These are phyloP conservation scores for Mythimna pallens DNA, from an alignment of 2,888 invertebrate species.

Conservation along the genomic window DNA sequence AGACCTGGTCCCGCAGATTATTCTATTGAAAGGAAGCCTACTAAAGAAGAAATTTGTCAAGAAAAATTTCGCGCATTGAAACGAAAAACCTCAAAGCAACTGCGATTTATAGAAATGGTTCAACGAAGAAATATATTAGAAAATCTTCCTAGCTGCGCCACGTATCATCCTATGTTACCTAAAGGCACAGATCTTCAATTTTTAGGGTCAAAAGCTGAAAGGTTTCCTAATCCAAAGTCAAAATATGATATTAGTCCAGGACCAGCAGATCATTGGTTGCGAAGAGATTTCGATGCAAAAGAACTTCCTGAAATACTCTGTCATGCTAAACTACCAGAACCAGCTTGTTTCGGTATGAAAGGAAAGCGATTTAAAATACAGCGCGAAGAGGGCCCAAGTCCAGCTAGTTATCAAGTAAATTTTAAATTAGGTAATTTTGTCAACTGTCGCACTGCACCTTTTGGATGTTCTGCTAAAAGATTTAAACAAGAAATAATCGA, in stretches of 20 bases:
- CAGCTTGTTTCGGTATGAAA: slow-evolving; percentile 79
- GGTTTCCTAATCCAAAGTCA: slow-evolving; percentile 67
- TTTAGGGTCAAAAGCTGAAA: slow-evolving; percentile 75
- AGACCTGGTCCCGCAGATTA: slow-evolving; percentile 83
- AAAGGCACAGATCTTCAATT: slow-evolving; percentile 69
- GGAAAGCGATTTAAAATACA: slow-evolving; percentile 75
- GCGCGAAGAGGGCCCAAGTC: slow-evolving; percentile 77
- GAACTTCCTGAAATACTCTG: slow-evolving; percentile 66
- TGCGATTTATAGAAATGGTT: slow-evolving; percentile 81
- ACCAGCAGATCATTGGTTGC: slow-evolving; percentile 77
- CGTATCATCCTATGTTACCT: slow-evolving; percentile 75
- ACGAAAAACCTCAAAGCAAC: slow-evolving; percentile 79
- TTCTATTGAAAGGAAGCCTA: slow-evolving; percentile 65
- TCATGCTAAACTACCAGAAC: slow-evolving; percentile 73
- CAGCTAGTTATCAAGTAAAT: slow-evolving; percentile 75
- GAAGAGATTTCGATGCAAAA: slow-evolving; percentile 78
- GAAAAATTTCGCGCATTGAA: slow-evolving; percentile 76
- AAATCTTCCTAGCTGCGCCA: slow-evolving; percentile 78
- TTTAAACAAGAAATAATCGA: slow-evolving; percentile 71
- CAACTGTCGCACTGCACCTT: slow-evolving; percentile 75
- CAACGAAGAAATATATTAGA: slow-evolving; percentile 77
- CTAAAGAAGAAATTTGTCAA: slow-evolving; percentile 70
- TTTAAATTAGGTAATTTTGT: slow-evolving; percentile 66
- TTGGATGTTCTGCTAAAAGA: slow-evolving; percentile 75
- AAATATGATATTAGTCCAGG: slow-evolving; percentile 73